Conservation (phyloP, 92 coral and sea anemone species). For the Porites cylindrica region DNA sequence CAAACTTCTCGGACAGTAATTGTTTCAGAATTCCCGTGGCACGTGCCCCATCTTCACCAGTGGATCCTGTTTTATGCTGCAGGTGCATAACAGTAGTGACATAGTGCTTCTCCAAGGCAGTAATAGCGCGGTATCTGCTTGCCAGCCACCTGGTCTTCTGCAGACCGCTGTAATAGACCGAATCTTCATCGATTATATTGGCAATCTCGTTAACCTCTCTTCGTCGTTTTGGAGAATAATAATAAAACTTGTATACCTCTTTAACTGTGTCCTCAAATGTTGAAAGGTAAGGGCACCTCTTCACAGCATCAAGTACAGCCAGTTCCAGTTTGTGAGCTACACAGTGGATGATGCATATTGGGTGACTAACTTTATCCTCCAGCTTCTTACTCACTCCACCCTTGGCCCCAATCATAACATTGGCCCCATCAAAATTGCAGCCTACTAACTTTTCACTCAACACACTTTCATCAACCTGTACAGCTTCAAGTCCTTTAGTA, state of each 20-base stretch:
- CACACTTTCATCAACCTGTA: slow-evolving; percentile 17
- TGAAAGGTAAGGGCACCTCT: slow-evolving; percentile 16
- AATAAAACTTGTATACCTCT: slow-evolving; percentile 41
- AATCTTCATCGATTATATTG: slow-evolving; percentile 37
- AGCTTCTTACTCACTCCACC: slow-evolving; percentile 45
- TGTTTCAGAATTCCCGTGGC: slow-evolving; percentile 57
- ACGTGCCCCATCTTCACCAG: slow-evolving; percentile 42
- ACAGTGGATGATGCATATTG: slow-evolving; percentile 57
- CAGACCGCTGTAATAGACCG: slow-evolving; percentile 43
- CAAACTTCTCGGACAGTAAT: slow-evolving; percentile 42
- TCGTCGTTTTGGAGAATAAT: slow-evolving; percentile 54
- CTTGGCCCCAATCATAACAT: slow-evolving; percentile 45
- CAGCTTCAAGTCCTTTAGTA: slow-evolving; percentile 8
- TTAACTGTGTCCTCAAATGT: slow-evolving; percentile 50
- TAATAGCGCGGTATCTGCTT: slow-evolving; percentile 40
- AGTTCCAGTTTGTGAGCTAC: slow-evolving; percentile 65
- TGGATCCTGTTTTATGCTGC: slow-evolving; percentile 53
- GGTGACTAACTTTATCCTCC: slow-evolving; percentile 20
- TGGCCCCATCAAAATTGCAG: slow-evolving; percentile 52
- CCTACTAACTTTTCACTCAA: slow-evolving; percentile 21
- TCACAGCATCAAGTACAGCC: slow-evolving; percentile 65
- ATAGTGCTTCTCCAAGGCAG: slow-evolving; percentile 54
- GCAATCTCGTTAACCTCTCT: slow-evolving; percentile 47
- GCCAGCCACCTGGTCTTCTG: slow-evolving; percentile 60
- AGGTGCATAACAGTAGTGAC: slow-evolving; percentile 48